Evolutionary conservation across 2,888 invertebrate genomes (phyloP).

Genomic region (Drosophila birchii): DNA sequence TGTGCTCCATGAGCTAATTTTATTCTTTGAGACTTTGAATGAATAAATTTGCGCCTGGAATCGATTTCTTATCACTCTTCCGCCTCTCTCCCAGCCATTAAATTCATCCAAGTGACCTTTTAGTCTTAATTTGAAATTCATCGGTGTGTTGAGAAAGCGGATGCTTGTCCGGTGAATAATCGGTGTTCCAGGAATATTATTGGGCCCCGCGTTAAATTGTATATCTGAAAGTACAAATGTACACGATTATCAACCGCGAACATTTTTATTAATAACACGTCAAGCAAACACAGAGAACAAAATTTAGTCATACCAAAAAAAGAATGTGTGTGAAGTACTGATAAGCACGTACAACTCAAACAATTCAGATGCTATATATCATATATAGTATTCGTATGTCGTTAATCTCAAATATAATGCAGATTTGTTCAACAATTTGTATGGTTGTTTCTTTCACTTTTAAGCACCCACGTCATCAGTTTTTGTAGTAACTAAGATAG

Average conservation of each 20-base stretch:
- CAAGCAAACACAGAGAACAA: constrained; percentile 29
- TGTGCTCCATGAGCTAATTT: constrained; percentile 36
- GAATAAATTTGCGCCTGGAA: constrained; percentile 24
- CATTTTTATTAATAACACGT: constrained; percentile 52
- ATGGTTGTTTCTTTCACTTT: constrained; percentile 34
- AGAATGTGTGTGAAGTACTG: constrained; percentile 24
- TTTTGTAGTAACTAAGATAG: constrained; percentile 3
- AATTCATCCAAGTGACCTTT: constrained; percentile 32
- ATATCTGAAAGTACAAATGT: neutral
- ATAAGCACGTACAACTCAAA: constrained; percentile 65
- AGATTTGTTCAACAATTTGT: constrained; percentile 16
- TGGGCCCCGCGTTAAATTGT: neutral
- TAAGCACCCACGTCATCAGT: constrained; percentile 70
- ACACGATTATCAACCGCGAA: constrained; percentile 34
- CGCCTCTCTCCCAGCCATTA: neutral
- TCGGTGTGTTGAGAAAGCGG: constrained; percentile 15
- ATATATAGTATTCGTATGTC: constrained; percentile 38
- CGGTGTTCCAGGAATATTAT: constrained; percentile 23
- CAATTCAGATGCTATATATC: constrained; percentile 18
- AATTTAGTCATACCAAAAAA: constrained; percentile 16
- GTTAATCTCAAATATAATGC: constrained; percentile 50
- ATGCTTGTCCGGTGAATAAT: constrained; percentile 24
- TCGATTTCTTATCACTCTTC: constrained; percentile 21
- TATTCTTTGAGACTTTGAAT: constrained; percentile 19
- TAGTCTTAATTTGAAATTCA: constrained; percentile 20